These are phyloP conservation scores for Cynocephalus volans DNA, from an alignment of 2,113 vertebrate species.

Conservation along the genomic window DNA sequence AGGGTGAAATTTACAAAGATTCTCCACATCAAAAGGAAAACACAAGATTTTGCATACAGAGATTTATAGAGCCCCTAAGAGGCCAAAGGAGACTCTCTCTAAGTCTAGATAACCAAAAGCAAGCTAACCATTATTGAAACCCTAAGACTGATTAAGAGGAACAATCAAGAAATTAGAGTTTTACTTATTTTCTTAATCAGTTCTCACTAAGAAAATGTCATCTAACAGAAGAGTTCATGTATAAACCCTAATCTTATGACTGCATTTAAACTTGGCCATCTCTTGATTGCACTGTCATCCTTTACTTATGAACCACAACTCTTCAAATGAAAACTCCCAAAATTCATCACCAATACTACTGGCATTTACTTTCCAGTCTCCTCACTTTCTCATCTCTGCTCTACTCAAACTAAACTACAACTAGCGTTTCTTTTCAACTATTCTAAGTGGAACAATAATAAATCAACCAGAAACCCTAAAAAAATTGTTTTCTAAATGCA, in stretches of 20 bases:
- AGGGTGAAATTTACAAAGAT: conserved; percentile 52
- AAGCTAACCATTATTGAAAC: conserved; percentile 63
- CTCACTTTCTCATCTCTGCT: conserved; percentile 45
- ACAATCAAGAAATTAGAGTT: conserved; percentile 52
- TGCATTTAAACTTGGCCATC: conserved; percentile 22
- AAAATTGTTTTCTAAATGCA: conserved; percentile 69
- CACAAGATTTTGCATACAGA: conserved; percentile 19
- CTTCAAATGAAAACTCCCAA: conserved; percentile 51
- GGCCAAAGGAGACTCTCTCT: neutral
- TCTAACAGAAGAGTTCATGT: neutral
- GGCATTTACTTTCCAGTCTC: conserved; percentile 51
- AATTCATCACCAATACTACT: neutral
- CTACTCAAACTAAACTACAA: conserved; percentile 62
- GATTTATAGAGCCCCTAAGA: neutral
- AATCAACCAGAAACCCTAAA: conserved; percentile 49
- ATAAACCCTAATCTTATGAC: neutral
- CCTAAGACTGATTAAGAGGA: conserved; percentile 12
- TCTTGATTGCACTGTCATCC: neutral
- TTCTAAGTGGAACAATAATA: conserved; percentile 55
- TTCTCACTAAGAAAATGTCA: conserved; percentile 50
- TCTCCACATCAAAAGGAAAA: conserved; percentile 71
- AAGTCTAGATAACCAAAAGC: conserved; percentile 55
- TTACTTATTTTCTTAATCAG: conserved; percentile 52
- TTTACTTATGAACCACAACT: conserved; percentile 34
- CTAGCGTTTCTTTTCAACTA: conserved; percentile 48